Evolutionary conservation across 2,113 vertebrate genomes (phyloP), one percentile per base, ranked within the genome.

Genomic region (Megaceryle maxima): DNA sequence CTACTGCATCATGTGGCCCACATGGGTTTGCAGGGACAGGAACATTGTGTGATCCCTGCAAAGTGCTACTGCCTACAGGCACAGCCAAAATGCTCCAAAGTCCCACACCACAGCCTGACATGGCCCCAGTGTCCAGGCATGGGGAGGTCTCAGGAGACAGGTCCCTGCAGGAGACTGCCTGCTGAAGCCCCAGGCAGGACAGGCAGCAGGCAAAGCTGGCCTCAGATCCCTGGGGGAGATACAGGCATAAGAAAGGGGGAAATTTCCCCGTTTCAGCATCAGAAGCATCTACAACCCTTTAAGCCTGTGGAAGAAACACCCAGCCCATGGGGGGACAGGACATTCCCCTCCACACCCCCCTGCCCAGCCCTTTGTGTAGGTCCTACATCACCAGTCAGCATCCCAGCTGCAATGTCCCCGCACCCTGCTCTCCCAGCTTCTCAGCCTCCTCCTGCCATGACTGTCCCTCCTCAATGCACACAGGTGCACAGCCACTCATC

Each of bases 401-500:
- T 50, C 28, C 11, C 57, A 37, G n/a, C 51, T 11, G 19, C 20
- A 4, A 7, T 2, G n/a, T 44, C 41, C 56, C 51, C 18, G 0
- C 1, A 1, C 10, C 50, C 62, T 24, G 41, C 37, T n/a, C 29
- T 5, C 28, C n/a, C 76, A 16, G 7, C 21, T 62, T 56, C 51
- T 43, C 9, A 2, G 21, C 56, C 81, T 31, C 9, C 46, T 72
- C 50, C 41, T 68, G 59, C 64, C 8, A 1, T 3, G 6, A 4
- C 53, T 3, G 24, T 53, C 41, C 63, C 56, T 77, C 22, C 41
- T 57, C 44, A 35, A 14, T 1, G 2, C n/a, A 26, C 2, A 1
- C 29, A 1, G 5, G 12, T 3, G 3, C 0, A 0, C n/a, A 48
- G 22, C n/a, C 6, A 1, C 39, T 41, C 7, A 0, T 25, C 53